These are phyloP conservation scores for Tetragnatha montana DNA, from an alignment of 2,888 invertebrate genomes.

Conservation along the genomic window DNA sequence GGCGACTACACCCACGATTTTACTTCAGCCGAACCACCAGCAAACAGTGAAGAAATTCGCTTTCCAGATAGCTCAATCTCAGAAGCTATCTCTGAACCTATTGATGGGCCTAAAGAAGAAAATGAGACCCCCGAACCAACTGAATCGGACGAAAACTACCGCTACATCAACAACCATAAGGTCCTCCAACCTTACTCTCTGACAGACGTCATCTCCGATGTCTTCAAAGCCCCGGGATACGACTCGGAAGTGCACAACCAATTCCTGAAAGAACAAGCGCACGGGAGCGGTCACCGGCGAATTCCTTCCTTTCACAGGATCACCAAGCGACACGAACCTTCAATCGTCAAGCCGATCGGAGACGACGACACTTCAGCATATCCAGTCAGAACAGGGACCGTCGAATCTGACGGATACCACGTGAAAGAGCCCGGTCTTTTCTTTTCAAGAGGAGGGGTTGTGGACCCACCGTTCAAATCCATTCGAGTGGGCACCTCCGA, in stretches of 20 bases:
- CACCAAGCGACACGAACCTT: neutral
- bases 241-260: conserved; percentile 52
- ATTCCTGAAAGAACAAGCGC: conserved; percentile 2
- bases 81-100: neutral
- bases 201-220: conserved; percentile 48
- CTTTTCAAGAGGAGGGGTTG: neutral
- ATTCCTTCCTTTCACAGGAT: neutral
- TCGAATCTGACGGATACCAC: neutral
- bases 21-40: neutral
- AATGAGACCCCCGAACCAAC: neutral
- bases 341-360: neutral
- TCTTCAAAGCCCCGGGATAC: conserved; percentile 65
- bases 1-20: neutral
- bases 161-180: neutral
- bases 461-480: neutral
- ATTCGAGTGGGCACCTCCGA: neutral
- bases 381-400: neutral
- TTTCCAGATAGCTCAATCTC: neutral
- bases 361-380: neutral
- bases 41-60: neutral
- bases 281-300: neutral
- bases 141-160: neutral
- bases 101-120: neutral
- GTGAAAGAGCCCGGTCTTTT: neutral
- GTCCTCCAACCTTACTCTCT: conserved; percentile 23